Percentiles rank a stretch among this genome's conserved stretches.
These are phyloP conservation scores for Aleiodes testaceus DNA, from an alignment of 2,888 invertebrate species.

Conservation along the genomic window DNA sequence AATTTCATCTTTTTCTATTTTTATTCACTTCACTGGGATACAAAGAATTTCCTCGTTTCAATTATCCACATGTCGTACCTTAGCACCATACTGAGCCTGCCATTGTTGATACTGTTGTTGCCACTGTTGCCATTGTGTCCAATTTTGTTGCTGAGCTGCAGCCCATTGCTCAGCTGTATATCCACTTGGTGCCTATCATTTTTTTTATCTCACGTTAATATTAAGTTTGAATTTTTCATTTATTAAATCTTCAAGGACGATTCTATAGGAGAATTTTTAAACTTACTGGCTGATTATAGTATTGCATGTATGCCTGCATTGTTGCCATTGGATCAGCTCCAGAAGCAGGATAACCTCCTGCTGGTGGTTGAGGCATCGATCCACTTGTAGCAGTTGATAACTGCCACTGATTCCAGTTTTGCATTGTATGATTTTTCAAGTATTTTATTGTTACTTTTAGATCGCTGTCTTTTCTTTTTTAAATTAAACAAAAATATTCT, in stretches of 20 bases:
- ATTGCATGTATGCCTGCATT: conserved; percentile 72
- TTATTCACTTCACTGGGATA: not conserved
- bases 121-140: conserved; percentile 86
- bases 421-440: conserved; percentile 57
- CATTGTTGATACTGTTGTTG: conserved; percentile 85
- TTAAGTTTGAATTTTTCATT: not conserved
- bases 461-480: conserved; percentile 43
- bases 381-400: conserved; percentile 65
- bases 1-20: conserved; percentile 37
- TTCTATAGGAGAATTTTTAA: conserved; percentile 34
- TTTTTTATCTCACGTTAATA: conserved; percentile 31
- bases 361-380: conserved; percentile 64
- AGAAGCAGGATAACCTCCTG: conserved; percentile 66
- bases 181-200: conserved; percentile 67
- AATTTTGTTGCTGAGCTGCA: conserved; percentile 81
- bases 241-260: too few relatives aligned
- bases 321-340: conserved; percentile 70
- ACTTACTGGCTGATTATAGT: conserved; percentile 72
- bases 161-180: conserved; percentile 82
- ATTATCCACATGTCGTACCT: conserved; percentile 73
- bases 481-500: not conserved
- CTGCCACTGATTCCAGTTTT: conserved; percentile 72
- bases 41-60: not conserved
- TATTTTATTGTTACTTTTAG: conserved; percentile 43
- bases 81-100: conserved; percentile 84